Base-by-base conservation (phyloP, 2,113 vertebrate species). In the Oncorhynchus kisutch region DNA sequence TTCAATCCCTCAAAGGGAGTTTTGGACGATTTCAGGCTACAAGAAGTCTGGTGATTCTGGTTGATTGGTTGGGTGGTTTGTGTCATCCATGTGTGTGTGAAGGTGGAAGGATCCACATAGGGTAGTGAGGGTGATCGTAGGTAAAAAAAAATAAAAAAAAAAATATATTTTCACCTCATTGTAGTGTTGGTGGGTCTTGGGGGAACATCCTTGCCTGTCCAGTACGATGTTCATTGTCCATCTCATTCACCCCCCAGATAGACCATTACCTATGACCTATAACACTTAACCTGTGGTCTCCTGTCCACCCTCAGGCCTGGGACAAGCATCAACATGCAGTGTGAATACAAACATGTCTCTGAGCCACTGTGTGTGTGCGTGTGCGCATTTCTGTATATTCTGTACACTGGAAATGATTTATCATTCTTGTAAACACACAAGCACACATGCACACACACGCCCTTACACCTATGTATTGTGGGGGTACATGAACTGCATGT, bases 381-480 rank as follows among this genome's bases (percentile, higher is more conserved):
- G 71, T 57, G 51, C 59, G 54, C 22, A 11, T 24, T 11, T 12
- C 7, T 24, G 59, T 24, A 22, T 62, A 62, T 62, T 13, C n/a
- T 22, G 59, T 62, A 8, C n/a, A 22, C 59, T 9, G 59, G 59
- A 62, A 16, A 22, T 62, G 2, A 62, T 62, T 45, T 45, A 45
- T 45, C 20, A 22, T 24, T n/a, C 31, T 39, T 22, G 65, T 24
- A 77, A 67, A 80, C 62, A 67, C 67, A 76, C 72, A 71, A 31
- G 27, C 45, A 68, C 65, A 9, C 70, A 62, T 20, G 13, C 22
- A 62, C 67, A 67, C 60, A 71, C n/a, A 74, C 57, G 13, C 65
- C 3, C 45, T 60, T 8, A n/a, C 12, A 45, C 4, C 12, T 34
- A 4, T 9, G 8, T 68, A 29, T 29, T 8, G 13, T 5, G 18